A percentile compares a stretch with the other conserved stretches of the same genome.
phyloP scores from a whole-genome alignment of 2,797 vertebrate species.

The Clarias laeviceps region DNA sequence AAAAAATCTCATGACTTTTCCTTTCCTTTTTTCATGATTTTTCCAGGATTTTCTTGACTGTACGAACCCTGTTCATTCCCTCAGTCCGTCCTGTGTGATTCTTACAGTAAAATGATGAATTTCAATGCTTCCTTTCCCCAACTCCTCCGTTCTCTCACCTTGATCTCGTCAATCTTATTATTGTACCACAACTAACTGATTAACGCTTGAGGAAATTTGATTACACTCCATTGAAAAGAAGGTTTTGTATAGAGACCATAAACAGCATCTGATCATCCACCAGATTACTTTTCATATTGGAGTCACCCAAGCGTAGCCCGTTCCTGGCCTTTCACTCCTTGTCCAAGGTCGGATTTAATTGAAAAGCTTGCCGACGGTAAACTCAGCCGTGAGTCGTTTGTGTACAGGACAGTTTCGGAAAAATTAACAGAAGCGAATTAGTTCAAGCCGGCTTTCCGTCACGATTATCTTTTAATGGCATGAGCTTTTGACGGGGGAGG shows the following conservation, averaged over 20 bases:
- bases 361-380: constrained; percentile 52
- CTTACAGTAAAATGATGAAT: neutral
- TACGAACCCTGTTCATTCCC: neutral
- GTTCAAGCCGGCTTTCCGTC: constrained; percentile 45
- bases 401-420: constrained; percentile 51
- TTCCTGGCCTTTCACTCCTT: constrained; percentile 7
- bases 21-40: too few species aligned
- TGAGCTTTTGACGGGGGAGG: constrained; percentile 24
- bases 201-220: constrained; percentile 9
- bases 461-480: constrained; percentile 56
- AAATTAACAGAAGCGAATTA: constrained; percentile 49
- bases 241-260: constrained; percentile 26
- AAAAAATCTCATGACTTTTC: too few species aligned
- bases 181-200: constrained; percentile 3
- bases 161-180: constrained; percentile 1
- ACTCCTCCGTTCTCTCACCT: neutral
- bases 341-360: constrained; percentile 63
- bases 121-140: neutral
- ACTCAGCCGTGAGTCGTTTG: constrained; percentile 46
- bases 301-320: constrained; percentile 10
- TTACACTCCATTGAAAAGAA: neutral
- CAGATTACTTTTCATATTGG: constrained; percentile 32
- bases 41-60: too few species aligned
- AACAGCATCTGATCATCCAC: constrained; percentile 27
- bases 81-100: neutral